phyloP scores from a whole-genome alignment of 2,888 invertebrate species.

The Caenorhabditis panamensis region DNA sequence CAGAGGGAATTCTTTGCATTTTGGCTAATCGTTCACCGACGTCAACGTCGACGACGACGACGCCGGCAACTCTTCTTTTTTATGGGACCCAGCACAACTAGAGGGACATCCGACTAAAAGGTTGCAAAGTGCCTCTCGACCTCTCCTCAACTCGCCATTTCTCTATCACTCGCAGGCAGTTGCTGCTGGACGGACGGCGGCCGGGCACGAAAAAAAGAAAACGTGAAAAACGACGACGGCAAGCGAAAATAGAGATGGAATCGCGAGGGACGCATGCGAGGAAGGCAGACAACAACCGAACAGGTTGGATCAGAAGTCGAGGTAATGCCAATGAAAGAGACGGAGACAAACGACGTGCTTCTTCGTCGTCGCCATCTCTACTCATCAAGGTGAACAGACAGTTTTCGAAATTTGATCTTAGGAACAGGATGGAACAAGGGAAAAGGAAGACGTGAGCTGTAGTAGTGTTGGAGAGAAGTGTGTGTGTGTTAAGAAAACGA shows the following conservation, averaged over 20 bases:
- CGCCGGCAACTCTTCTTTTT: slow-evolving; percentile 25
- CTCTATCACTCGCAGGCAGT: slow-evolving; percentile 7
- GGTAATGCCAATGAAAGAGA: neutral
- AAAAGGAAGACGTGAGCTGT: neutral
- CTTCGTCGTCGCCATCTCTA: neutral
- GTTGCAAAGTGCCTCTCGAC: slow-evolving; percentile 52
- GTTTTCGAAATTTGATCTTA: neutral
- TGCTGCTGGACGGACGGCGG: neutral
- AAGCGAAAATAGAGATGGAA: slow-evolving; percentile 26
- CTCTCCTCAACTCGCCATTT: slow-evolving; percentile 5
- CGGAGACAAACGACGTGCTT: slow-evolving; percentile 7
- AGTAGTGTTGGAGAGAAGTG: neutral
- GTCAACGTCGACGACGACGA: neutral
- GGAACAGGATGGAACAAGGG: neutral
- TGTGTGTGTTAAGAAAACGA: neutral
- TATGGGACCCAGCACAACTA: neutral
- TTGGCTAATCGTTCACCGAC: slow-evolving; percentile 50
- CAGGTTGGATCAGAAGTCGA: slow-evolving; percentile 47
- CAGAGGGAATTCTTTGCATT: slow-evolving; percentile 32
- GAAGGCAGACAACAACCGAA: slow-evolving; percentile 23
- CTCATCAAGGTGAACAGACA: too few relatives aligned
- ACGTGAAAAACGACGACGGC: neutral
- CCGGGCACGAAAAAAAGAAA: slow-evolving; percentile 3
- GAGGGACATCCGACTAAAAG: slow-evolving; percentile 48
- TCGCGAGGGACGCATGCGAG: slow-evolving; percentile 8